These are phyloP conservation scores for Urocynchramus pylzowi DNA, from an alignment of 2,113 vertebrate species.

Conservation along the genomic window DNA sequence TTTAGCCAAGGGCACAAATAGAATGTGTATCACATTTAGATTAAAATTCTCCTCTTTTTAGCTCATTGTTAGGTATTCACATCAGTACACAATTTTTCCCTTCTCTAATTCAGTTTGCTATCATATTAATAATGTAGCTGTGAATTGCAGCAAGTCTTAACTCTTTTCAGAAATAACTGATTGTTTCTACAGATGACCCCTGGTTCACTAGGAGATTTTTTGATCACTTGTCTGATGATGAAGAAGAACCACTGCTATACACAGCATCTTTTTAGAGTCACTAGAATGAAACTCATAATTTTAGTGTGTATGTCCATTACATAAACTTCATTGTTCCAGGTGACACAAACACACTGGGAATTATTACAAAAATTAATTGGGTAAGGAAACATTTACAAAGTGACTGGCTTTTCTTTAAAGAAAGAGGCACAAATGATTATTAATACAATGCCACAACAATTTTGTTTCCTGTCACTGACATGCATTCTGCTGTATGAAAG, in stretches of 20 bases:
- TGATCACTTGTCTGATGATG: not conserved
- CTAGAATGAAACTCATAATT: not conserved
- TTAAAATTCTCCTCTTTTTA: not conserved
- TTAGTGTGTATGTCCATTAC: not conserved
- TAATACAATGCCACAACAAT: not conserved
- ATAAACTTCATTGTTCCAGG: not conserved
- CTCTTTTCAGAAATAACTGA: not conserved
- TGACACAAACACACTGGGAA: not conserved
- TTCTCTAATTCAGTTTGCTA: not conserved
- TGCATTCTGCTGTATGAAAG: not conserved
- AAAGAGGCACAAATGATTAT: rapidly evolving
- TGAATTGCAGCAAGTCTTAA: not conserved
- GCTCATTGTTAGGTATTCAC: not conserved
- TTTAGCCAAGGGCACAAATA: not conserved
- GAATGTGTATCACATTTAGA: not conserved
- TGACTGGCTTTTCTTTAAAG: not conserved
- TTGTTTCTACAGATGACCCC: not conserved
- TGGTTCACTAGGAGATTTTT: not conserved
- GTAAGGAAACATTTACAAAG: not conserved
- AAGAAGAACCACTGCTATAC: not conserved
- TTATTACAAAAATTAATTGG: not conserved
- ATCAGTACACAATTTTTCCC: not conserved
- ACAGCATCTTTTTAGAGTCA: not conserved
- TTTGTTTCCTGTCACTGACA: not conserved
- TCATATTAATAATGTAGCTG: not conserved